A percentile compares a stretch with the other conserved stretches of the same genome.
Evolutionary conservation across 2,113 vertebrate genomes (phyloP).

Genomic region (Etheostoma cragini): DNA sequence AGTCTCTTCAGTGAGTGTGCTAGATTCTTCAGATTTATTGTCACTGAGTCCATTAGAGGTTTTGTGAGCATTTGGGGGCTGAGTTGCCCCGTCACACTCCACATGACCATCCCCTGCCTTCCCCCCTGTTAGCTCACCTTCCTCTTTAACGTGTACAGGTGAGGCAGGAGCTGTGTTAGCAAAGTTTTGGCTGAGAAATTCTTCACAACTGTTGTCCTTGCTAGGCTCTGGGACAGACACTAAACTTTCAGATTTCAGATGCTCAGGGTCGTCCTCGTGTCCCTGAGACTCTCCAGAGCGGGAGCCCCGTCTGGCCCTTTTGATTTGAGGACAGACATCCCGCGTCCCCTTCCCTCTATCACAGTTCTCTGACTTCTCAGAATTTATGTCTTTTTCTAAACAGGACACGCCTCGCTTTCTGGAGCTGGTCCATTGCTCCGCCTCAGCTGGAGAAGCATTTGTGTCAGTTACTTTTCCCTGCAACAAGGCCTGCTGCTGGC

Average conservation of each 20-base stretch:
- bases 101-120: constrained; percentile 84
- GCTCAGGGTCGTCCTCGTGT: constrained; percentile 87
- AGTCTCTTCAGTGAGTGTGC: constrained; percentile 81
- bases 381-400: constrained; percentile 89
- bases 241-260: constrained; percentile 84
- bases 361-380: constrained; percentile 90
- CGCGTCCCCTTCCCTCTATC: constrained; percentile 83
- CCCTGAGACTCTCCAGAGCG: constrained; percentile 90
- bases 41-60: constrained; percentile 91
- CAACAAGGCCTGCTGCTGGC: constrained; percentile 78
- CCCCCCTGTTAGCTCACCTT: constrained; percentile 84
- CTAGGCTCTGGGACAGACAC: constrained; percentile 81
- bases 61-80: constrained; percentile 85
- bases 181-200: constrained; percentile 85
- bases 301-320: constrained; percentile 92
- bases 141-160: constrained; percentile 89
- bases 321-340: constrained; percentile 88
- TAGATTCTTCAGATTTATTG: constrained; percentile 85
- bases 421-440: constrained; percentile 88
- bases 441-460: constrained; percentile 82
- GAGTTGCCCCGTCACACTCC: constrained; percentile 82
- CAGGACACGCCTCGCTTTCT: constrained; percentile 91
- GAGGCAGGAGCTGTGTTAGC: constrained; percentile 87
- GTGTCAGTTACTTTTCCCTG: constrained; percentile 87
- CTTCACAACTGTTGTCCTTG: constrained; percentile 86